phyloP scores from a whole-genome alignment of 35 echinoderm and acorn worm genomes.

The Hemicentrotus pulcherrimus region DNA sequence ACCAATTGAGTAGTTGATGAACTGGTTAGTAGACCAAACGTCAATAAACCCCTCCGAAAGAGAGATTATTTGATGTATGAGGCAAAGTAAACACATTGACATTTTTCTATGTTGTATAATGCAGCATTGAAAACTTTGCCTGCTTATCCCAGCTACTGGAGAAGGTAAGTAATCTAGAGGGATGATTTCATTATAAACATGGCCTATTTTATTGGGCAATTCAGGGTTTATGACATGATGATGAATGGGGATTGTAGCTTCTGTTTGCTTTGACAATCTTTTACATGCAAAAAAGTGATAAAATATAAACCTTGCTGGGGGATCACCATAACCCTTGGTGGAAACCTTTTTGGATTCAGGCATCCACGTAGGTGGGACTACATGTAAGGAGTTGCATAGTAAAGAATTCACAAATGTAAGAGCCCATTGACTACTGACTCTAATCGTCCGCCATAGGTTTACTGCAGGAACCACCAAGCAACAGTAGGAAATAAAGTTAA shows the following conservation, averaged over 20 bases:
- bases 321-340: background rate
- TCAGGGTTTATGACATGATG: background rate
- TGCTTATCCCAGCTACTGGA: background rate
- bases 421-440: too few species aligned
- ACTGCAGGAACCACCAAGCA: too few species aligned
- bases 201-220: background rate
- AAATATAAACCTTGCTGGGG: background rate
- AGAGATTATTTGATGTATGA: background rate
- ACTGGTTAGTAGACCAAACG: too few species aligned
- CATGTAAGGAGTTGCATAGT: too few species aligned
- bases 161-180: background rate
- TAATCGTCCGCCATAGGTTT: too few species aligned
- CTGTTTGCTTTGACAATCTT: background rate
- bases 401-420: too few species aligned
- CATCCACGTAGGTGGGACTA: background rate
- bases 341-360: background rate
- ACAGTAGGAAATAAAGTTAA: too few species aligned
- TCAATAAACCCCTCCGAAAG: too few species aligned
- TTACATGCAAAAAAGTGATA: background rate
- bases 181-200: conserved; percentile 14
- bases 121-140: background rate
- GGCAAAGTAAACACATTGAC: background rate
- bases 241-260: background rate
- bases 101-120: background rate
- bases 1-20: too few species aligned